phyloP scores from a whole-genome alignment of 2,113 vertebrate species.

The Azemiops feae region DNA sequence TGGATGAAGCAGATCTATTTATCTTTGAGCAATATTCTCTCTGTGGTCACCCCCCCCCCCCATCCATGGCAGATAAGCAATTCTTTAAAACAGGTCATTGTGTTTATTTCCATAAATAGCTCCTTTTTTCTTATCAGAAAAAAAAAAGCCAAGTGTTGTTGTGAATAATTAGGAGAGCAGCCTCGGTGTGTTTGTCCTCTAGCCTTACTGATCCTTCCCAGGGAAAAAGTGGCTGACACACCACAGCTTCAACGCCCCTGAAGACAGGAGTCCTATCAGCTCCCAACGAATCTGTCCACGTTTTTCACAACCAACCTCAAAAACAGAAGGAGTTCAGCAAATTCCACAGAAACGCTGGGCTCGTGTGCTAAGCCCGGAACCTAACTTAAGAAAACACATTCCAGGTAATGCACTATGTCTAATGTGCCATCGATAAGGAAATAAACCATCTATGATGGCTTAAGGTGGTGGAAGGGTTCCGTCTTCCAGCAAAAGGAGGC shows the following conservation, averaged over 20 bases:
- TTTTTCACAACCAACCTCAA: constrained; percentile 15
- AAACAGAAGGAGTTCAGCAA: background rate
- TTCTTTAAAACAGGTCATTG: constrained; percentile 61
- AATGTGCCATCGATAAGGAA: background rate
- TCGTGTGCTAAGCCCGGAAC: background rate
- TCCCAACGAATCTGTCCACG: constrained; percentile 33
- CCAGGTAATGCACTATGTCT: background rate
- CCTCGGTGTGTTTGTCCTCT: constrained; percentile 21
- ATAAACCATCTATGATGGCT: background rate
- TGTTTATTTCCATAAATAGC: constrained; percentile 64
- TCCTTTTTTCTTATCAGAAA: constrained; percentile 48
- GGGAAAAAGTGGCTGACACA: constrained; percentile 48
- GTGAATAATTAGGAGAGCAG: constrained; percentile 44
- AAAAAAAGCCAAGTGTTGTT: constrained; percentile 20
- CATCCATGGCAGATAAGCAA: constrained; percentile 54
- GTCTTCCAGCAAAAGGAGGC: no score
- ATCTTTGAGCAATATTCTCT: constrained; percentile 45
- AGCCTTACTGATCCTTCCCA: constrained; percentile 49
- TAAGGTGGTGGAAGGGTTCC: no score
- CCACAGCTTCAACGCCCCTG: constrained; percentile 50
- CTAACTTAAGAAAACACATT: background rate
- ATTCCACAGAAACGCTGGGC: background rate
- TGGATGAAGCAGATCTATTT: constrained; percentile 6
- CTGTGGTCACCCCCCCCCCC: constrained; percentile 33
- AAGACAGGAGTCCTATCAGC: constrained; percentile 36